phyloP scores from a whole-genome alignment of 1,140 invertebrate species.

The Leptonema lineaticorne region DNA sequence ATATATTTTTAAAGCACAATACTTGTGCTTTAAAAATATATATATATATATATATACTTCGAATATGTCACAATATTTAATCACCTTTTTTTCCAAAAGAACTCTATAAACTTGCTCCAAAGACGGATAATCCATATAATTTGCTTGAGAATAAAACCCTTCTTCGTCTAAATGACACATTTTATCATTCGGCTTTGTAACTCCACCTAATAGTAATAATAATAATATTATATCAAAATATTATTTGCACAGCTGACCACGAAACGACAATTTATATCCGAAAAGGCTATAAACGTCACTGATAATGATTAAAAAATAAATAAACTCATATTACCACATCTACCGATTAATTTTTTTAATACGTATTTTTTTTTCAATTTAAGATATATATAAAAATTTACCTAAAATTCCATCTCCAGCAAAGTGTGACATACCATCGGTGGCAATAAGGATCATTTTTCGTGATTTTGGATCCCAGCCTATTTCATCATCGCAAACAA shows the following conservation, averaged over 20 bases:
- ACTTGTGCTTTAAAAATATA: too few species aligned
- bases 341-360: too few species aligned
- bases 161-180: constrained; percentile 58
- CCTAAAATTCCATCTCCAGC: constrained; percentile 64
- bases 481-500: constrained; percentile 76
- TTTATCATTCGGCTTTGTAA: constrained; percentile 54
- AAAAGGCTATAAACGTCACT: too few species aligned
- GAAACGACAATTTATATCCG: too few species aligned
- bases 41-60: constrained; percentile 11
- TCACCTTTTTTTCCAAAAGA: constrained; percentile 58
- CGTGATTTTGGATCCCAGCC: constrained; percentile 61
- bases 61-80: constrained; percentile 29
- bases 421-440: constrained; percentile 64
- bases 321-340: too few species aligned
- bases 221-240: background rate
- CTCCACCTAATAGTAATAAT: constrained; percentile 48
- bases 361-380: too few species aligned
- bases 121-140: constrained; percentile 63
- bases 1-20: too few species aligned
- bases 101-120: constrained; percentile 61
- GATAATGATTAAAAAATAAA: too few species aligned
- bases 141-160: constrained; percentile 58
- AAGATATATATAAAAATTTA: too few species aligned
- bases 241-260: too few species aligned
- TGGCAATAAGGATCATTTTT: constrained; percentile 63